Percentiles rank a stretch among this genome's conserved stretches.
Conservation (phyloP, 2,797 vertebrate species). For the Gorsachius magnificus region DNA sequence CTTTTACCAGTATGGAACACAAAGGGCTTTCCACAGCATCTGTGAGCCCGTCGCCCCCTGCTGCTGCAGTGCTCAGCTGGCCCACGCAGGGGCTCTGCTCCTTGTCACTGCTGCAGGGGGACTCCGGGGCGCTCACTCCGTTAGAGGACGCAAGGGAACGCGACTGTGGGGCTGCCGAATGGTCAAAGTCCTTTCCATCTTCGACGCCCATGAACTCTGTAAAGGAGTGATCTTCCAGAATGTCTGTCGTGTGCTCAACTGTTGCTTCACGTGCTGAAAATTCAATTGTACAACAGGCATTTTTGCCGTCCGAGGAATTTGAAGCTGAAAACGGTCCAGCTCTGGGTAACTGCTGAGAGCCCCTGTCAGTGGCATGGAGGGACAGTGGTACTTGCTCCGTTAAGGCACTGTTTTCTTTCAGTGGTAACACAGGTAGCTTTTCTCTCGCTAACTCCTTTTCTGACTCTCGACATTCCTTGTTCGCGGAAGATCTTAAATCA, state of each 20-base stretch:
- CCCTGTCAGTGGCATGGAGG: slow-evolving; percentile 26
- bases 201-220: slow-evolving; percentile 95
- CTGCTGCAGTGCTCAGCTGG: not conserved
- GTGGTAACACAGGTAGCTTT: slow-evolving; percentile 8
- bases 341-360: slow-evolving; percentile 41
- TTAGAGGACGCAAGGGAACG: slow-evolving; percentile 54
- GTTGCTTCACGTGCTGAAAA: slow-evolving; percentile 70
- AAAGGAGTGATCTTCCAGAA: slow-evolving; percentile 84
- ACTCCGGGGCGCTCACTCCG: not conserved
- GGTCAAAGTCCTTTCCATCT: slow-evolving; percentile 82
- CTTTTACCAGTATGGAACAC: not conserved
- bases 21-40: not conserved
- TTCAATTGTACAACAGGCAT: not conserved
- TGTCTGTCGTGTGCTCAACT: slow-evolving; percentile 61
- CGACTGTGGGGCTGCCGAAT: slow-evolving; percentile 63
- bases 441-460: slow-evolving; percentile 63
- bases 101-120: not conserved
- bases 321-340: slow-evolving; percentile 46
- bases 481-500: slow-evolving; percentile 50
- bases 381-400: slow-evolving; percentile 62
- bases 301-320: slow-evolving; percentile 56
- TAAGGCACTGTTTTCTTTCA: slow-evolving; percentile 80
- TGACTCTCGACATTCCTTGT: slow-evolving; percentile 63
- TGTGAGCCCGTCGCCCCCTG: not conserved
- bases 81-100: not conserved